A percentile compares a stretch with the other conserved stretches of the same genome.
Evolutionary conservation across 2,113 vertebrate genomes (phyloP).

Genomic region (Vidua chalybeata): DNA sequence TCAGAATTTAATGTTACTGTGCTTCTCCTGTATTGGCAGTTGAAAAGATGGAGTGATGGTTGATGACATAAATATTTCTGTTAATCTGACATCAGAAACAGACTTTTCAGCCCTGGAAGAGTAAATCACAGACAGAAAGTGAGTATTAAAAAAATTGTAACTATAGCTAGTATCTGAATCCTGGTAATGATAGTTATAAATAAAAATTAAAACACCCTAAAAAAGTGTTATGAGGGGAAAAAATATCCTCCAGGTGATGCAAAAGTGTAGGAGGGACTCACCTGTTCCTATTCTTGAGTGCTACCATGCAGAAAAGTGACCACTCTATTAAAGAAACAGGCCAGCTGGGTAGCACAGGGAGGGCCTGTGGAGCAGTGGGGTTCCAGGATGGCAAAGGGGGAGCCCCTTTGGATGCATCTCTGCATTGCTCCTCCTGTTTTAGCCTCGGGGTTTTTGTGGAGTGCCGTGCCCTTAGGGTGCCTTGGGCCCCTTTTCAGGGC

Average conservation of each 20-base stretch:
- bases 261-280: background rate
- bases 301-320: background rate
- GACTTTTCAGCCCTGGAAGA: background rate
- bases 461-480: background rate
- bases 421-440: background rate
- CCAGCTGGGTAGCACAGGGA: background rate
- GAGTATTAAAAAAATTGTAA: background rate
- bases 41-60: background rate
- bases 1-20: background rate
- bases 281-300: background rate
- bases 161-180: background rate
- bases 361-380: rapidly evolving
- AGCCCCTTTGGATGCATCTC: background rate
- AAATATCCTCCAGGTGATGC: background rate
- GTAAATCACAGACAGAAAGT: background rate
- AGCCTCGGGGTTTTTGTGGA: background rate
- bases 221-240: background rate
- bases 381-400: background rate
- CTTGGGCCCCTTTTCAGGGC: background rate
- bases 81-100: background rate
- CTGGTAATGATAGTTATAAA: background rate
- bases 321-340: background rate
- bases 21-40: background rate
- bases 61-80: background rate
- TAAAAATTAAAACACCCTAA: background rate